A percentile compares a stretch with the other conserved stretches of the same genome.
phyloP scores from a whole-genome alignment of 2,113 vertebrate genomes.

The Monarcha castaneiventris region DNA sequence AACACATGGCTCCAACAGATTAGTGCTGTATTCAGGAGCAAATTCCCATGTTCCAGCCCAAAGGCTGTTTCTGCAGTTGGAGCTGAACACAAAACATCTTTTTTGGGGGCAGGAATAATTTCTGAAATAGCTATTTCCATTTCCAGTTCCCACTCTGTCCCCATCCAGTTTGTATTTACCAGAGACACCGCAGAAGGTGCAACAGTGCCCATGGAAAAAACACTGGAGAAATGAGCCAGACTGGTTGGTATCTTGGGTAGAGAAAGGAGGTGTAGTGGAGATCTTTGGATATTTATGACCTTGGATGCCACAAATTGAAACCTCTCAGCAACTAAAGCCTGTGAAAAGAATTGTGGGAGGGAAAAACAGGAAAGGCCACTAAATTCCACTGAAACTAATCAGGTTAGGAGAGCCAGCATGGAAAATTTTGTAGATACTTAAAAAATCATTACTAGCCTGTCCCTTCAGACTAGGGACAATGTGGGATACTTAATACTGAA shows the following conservation, averaged over 20 bases:
- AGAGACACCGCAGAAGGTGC: not conserved
- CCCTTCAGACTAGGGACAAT: not conserved
- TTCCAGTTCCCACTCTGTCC: not conserved
- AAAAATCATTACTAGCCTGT: not conserved
- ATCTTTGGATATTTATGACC: not conserved
- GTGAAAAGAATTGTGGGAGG: not conserved
- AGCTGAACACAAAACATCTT: not conserved
- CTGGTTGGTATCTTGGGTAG: not conserved
- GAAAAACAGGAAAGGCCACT: not conserved
- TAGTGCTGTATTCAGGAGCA: not conserved
- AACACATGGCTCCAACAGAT: not conserved
- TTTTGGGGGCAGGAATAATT: not conserved
- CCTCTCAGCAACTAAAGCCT: not conserved
- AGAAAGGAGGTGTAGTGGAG: not conserved
- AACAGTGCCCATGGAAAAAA: not conserved
- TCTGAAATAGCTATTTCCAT: not conserved
- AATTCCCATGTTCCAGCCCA: not conserved
- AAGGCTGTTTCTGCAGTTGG: not conserved
- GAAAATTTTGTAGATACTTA: not conserved
- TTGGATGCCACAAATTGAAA: not conserved
- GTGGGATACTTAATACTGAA: not conserved
- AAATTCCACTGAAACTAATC: not conserved
- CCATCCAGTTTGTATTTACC: not conserved
- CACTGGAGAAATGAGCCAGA: not conserved
- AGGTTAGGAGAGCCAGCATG: not conserved